These are phyloP conservation scores for Tragulus kanchil DNA, from an alignment of 2,113 vertebrate genomes.

Conservation along the genomic window DNA sequence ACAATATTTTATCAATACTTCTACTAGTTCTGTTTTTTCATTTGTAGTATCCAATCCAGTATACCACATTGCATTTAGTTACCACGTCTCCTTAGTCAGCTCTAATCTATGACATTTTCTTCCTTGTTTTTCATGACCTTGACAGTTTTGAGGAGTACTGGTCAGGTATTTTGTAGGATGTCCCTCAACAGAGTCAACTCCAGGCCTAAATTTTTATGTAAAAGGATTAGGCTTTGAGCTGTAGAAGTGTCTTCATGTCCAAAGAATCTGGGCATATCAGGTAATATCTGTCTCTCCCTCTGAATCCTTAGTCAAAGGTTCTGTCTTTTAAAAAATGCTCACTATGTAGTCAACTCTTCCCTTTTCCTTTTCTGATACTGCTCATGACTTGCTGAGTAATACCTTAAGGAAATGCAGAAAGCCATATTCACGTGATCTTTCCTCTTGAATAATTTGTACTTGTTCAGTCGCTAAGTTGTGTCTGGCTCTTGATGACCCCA, in stretches of 20 bases:
- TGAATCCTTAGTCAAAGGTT: constrained; percentile 1
- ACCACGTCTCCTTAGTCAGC: neutral
- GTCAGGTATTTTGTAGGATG: constrained; percentile 11
- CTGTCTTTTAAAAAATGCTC: neutral
- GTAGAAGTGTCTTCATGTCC: neutral
- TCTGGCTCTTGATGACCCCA: neutral
- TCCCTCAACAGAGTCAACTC: no score
- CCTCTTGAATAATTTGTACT: neutral
- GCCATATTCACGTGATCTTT: neutral
- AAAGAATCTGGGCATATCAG: neutral
- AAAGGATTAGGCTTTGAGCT: constrained; percentile 4
- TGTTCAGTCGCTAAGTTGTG: neutral
- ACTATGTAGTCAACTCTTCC: neutral
- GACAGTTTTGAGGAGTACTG: neutral
- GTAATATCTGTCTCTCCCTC: neutral
- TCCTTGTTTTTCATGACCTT: constrained; percentile 22
- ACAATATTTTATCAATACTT: constrained; percentile 1
- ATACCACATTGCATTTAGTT: neutral
- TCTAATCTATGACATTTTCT: neutral
- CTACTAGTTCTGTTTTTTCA: neutral
- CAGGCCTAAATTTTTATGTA: neutral
- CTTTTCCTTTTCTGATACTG: neutral
- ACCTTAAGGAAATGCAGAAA: neutral
- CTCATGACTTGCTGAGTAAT: neutral
- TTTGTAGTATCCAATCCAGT: neutral